These are phyloP conservation scores for Lonchura striata DNA, from an alignment of 2,113 vertebrate genomes.

Conservation along the genomic window DNA sequence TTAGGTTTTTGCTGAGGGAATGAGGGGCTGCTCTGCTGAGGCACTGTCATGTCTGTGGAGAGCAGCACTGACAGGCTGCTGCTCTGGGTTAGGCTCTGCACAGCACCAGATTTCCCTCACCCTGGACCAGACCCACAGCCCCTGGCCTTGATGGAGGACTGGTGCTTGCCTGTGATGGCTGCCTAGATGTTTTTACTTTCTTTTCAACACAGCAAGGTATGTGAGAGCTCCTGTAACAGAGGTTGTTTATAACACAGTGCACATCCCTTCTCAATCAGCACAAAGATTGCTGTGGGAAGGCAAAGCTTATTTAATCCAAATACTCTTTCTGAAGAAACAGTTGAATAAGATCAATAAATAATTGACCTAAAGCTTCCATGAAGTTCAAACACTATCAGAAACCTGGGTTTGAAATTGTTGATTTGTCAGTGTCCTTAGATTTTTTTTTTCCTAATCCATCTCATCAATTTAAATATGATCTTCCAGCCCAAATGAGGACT, in stretches of 20 bases:
- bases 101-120: background rate
- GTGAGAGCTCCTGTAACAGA: background rate
- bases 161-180: background rate
- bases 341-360: background rate
- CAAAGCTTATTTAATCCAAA: background rate
- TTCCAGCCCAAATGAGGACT: background rate
- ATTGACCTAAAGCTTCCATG: background rate
- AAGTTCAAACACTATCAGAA: background rate
- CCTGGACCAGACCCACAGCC: background rate
- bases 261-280: background rate
- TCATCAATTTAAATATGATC: background rate
- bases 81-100: background rate
- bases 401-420: background rate
- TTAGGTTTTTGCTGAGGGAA: background rate
- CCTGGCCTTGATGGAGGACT: background rate
- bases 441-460: background rate
- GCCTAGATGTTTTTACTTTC: background rate
- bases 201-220: background rate
- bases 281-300: background rate
- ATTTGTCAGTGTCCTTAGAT: background rate
- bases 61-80: background rate
- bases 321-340: background rate
- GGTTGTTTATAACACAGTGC: background rate
- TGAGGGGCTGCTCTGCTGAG: background rate
- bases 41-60: accelerated